These are phyloP conservation scores for Blastobasis adustella DNA, from an alignment of 2,888 invertebrate species.

Conservation along the genomic window DNA sequence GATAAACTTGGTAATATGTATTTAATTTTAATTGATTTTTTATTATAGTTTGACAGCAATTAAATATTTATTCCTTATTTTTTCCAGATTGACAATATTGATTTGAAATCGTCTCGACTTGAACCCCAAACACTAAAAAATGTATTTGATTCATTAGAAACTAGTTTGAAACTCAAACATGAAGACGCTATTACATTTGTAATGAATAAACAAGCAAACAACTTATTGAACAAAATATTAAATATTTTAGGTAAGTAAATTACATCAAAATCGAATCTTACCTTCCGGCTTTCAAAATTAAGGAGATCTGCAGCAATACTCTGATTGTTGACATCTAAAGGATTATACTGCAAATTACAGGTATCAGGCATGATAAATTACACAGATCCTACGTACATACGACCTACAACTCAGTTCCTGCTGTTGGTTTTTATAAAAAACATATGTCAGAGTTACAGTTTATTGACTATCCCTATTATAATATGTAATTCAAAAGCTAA, in stretches of 20 bases:
- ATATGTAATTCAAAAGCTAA: constrained; percentile 6
- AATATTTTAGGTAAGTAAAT: constrained; percentile 22
- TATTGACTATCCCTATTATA: constrained; percentile 6
- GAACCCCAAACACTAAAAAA: constrained; percentile 23
- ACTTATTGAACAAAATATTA: constrained; percentile 14
- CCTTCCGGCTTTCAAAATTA: too few species aligned
- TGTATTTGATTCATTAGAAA: constrained; percentile 34
- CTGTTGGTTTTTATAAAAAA: too few species aligned
- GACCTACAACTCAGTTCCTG: too few species aligned
- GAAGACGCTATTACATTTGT: constrained; percentile 27
- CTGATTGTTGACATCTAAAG: too few species aligned
- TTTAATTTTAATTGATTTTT: not conserved
- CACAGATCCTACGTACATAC: too few species aligned
- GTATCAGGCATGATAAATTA: too few species aligned
- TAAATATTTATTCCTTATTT: too few species aligned
- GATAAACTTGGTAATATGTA: constrained; percentile 24
- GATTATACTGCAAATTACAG: too few species aligned
- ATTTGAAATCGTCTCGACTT: not conserved
- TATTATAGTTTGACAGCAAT: too few species aligned
- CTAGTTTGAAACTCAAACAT: constrained; percentile 33
- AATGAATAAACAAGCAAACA: constrained; percentile 14
- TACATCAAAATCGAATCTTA: too few species aligned
- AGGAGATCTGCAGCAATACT: too few species aligned
- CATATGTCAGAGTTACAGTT: not conserved
- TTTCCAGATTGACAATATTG: constrained; percentile 17